Evolutionary conservation across 2,888 invertebrate genomes (phyloP).

Genomic region (Digitonthophagus gazella): DNA sequence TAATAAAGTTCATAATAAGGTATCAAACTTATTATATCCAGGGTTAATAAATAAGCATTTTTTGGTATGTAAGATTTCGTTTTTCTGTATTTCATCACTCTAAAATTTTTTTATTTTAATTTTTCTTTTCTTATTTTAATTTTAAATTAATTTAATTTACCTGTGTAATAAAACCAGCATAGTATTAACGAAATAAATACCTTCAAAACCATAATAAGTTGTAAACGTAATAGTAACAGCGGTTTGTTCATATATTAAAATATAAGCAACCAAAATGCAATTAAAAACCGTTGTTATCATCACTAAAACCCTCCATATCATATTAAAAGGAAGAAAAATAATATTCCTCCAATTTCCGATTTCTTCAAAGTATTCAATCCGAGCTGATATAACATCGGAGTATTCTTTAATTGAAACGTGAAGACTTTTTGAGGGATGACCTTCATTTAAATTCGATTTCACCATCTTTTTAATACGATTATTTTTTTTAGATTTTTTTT

Average conservation of each 20-base stretch:
- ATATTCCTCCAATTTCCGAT: slow-evolving; percentile 26
- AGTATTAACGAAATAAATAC: slow-evolving; percentile 22
- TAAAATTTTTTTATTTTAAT: slow-evolving; percentile 6
- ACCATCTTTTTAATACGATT: no score
- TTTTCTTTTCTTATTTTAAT: neutral
- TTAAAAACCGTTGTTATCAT: slow-evolving; percentile 19
- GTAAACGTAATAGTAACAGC: neutral
- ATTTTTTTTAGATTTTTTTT: no score
- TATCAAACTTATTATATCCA: slow-evolving; percentile 21
- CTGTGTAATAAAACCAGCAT: slow-evolving; percentile 23
- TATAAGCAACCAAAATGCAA: slow-evolving; percentile 20
- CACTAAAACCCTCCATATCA: slow-evolving; percentile 20
- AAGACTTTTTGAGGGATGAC: no score
- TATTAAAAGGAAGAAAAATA: slow-evolving; percentile 26
- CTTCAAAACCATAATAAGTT: slow-evolving; percentile 23
- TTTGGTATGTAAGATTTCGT: slow-evolving; percentile 20
- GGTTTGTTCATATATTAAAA: slow-evolving; percentile 13
- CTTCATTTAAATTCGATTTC: no score
- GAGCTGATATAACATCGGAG: slow-evolving; percentile 7
- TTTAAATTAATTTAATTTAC: slow-evolving; percentile 19
- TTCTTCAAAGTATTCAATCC: slow-evolving; percentile 18
- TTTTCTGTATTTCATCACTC: slow-evolving; percentile 20
- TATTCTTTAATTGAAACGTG: slow-evolving; percentile 17
- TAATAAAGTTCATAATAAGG: slow-evolving; percentile 24
- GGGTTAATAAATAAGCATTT: slow-evolving; percentile 10